Base-by-base conservation (phyloP, 2,888 invertebrate species). In the Heliconius hortense region DNA sequence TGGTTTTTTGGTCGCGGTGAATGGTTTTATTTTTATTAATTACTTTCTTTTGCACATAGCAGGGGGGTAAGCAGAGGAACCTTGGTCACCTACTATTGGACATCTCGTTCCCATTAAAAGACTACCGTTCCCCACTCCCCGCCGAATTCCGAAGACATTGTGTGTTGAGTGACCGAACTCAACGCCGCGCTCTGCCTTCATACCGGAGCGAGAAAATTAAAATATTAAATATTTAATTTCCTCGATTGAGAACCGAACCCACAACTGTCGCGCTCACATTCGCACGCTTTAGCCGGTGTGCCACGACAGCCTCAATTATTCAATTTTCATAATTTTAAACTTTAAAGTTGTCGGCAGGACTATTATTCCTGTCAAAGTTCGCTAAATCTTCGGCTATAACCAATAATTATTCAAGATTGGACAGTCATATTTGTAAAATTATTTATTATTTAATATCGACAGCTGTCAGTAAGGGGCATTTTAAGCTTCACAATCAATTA, bases 401-500 rank as follows among this genome's bases (percentile, higher is more conserved):
- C 71, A 39, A 39, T 60, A 62, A 62, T 71, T 60, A 69, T 71
- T 39, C 39, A 71, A 39, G 43, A 71, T 26, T 71, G 28, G 39
- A 24, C 71, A 60, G 43, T 62, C 11, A 62, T 60, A 60, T 60
- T 60, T 62, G 69, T 62, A 28, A 26, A 70, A 71, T 71, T 60
- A 21, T 60, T 71, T 60, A 71, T 39, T 71, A 59, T 59, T 59
- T 71, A 35, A 71, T 60, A 69, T 60, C 35, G 71, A 43, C 71
- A 71, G 71, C 71, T 62, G 71, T 71, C 71, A 39, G 60, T 60
- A 10, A 4, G 26, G 43, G 21, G 35, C 39, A 60, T 26, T 71
- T 60, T 71, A 71, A 43, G 21, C 39, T 71, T 62, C 71, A 71
- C 39, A 60, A 60, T 43, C 59, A 71, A 71, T 71, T 71, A 62